Evolutionary conservation across 2,888 invertebrate species (phyloP).

Genomic region (Nycteola revayana): DNA sequence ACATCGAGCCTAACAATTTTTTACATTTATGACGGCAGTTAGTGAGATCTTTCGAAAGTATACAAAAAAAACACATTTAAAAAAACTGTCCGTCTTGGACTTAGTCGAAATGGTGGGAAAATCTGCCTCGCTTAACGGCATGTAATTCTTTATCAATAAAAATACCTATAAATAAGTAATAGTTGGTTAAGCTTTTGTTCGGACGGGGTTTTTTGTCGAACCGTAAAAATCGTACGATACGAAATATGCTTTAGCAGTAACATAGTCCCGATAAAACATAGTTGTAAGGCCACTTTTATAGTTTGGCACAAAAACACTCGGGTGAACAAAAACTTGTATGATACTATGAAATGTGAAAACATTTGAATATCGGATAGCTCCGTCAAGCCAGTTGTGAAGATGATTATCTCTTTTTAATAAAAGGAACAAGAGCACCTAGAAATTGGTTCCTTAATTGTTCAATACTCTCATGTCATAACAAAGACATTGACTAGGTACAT

Average conservation of each 20-base stretch:
- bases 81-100: conserved; percentile 58
- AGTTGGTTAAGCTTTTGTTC: conserved; percentile 8
- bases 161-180: conserved; percentile 43
- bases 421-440: conserved; percentile 44
- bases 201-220: too few species aligned
- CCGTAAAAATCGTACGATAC: too few species aligned
- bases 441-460: conserved; percentile 43
- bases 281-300: too few species aligned
- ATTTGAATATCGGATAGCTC: conserved; percentile 16
- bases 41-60: conserved; percentile 70
- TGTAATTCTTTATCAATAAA: conserved; percentile 62
- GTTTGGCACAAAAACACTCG: neutral
- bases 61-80: conserved; percentile 45
- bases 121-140: conserved; percentile 71
- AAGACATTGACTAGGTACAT: conserved; percentile 35
- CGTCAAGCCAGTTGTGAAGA: conserved; percentile 22
- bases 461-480: conserved; percentile 35
- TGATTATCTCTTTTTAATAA: conserved; percentile 17
- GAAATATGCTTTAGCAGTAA: too few species aligned
- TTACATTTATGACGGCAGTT: conserved; percentile 55
- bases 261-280: too few species aligned
- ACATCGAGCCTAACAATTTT: conserved; percentile 39
- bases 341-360: conserved; percentile 24
- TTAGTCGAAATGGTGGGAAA: conserved; percentile 74
- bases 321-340: conserved; percentile 11